phyloP scores from a whole-genome alignment of 2,888 invertebrate species.

The Galerucella nymphaeae region DNA sequence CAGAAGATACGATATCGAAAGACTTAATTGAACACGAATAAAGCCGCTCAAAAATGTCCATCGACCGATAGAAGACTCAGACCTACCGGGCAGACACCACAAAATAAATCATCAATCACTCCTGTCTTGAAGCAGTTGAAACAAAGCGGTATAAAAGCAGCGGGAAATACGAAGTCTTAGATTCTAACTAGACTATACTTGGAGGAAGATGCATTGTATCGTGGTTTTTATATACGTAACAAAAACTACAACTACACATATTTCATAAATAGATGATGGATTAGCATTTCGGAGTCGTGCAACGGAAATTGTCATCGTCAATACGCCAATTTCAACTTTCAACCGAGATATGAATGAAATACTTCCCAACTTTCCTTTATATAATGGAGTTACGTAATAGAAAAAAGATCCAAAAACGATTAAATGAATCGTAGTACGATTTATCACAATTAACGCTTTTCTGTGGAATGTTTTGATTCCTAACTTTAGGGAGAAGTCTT shows the following conservation, averaged over 20 bases:
- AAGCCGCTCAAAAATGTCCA: slow-evolving; percentile 50
- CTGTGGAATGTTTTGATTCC: background rate
- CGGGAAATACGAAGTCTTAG: slow-evolving; percentile 64
- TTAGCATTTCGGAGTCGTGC: slow-evolving; percentile 43
- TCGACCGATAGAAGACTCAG: slow-evolving; percentile 57
- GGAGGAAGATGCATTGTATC: slow-evolving; percentile 60
- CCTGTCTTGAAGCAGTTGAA: slow-evolving; percentile 62
- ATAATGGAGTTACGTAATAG: slow-evolving; percentile 2
- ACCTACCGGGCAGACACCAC: slow-evolving; percentile 65
- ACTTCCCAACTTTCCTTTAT: slow-evolving; percentile 11
- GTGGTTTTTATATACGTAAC: slow-evolving; percentile 57
- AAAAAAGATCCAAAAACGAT: slow-evolving; percentile 9
- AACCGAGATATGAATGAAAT: slow-evolving; percentile 18
- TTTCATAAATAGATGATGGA: slow-evolving; percentile 63
- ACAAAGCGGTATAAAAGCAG: slow-evolving; percentile 63
- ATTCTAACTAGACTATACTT: slow-evolving; percentile 62
- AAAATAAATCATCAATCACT: slow-evolving; percentile 66
- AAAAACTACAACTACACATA: slow-evolving; percentile 59
- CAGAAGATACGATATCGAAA: slow-evolving; percentile 34
- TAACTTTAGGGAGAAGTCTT: background rate
- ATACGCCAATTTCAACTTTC: slow-evolving; percentile 37
- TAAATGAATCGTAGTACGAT: slow-evolving; percentile 5
- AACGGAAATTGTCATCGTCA: slow-evolving; percentile 31
- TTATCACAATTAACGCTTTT: slow-evolving; percentile 11
- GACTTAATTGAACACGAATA: slow-evolving; percentile 55